These are phyloP conservation scores for Clarias macrocephalus DNA, from an alignment of 2,113 vertebrate genomes.

Conservation along the genomic window DNA sequence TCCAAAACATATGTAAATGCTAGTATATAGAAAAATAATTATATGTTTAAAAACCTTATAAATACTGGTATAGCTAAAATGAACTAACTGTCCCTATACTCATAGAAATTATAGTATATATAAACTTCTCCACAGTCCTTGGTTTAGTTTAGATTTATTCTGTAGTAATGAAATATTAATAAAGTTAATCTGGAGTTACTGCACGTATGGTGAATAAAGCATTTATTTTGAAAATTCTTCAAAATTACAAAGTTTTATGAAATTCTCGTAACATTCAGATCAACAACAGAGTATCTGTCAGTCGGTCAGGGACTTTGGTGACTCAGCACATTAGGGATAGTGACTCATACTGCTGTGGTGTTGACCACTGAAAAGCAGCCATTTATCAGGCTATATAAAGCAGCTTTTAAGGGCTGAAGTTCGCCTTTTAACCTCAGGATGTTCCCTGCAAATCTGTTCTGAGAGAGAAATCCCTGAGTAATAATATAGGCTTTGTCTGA, in stretches of 20 bases:
- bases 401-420: conserved; percentile 38
- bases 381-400: conserved; percentile 41
- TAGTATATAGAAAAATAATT: no score
- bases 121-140: neutral
- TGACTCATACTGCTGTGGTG: neutral
- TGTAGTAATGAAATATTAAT: neutral
- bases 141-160: neutral
- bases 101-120: no score
- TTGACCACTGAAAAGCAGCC: conserved; percentile 25
- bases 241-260: neutral
- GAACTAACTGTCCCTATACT: no score
- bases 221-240: neutral
- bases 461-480: neutral
- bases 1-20: no score
- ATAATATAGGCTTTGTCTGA: conserved; percentile 30
- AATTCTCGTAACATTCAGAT: neutral
- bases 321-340: neutral
- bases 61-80: no score
- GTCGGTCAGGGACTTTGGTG: neutral
- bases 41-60: no score
- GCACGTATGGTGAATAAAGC: neutral
- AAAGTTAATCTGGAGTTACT: neutral
- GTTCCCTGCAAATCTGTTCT: neutral
- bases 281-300: neutral
- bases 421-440: conserved; percentile 37